phyloP scores from a whole-genome alignment of 2,797 vertebrate species.

The Oreochromis grahami region DNA sequence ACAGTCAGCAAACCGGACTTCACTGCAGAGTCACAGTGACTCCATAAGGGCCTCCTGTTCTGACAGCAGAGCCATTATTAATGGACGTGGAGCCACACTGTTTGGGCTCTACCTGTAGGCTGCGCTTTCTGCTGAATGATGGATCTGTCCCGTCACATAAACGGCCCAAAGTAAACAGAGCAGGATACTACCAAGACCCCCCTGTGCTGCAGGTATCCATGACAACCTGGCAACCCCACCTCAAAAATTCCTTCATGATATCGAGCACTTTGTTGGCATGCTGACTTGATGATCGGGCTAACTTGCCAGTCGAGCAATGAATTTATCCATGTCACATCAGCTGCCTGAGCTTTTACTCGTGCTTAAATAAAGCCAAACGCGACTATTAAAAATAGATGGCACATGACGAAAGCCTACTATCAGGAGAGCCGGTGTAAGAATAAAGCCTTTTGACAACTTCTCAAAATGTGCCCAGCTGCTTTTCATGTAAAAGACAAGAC shows the following conservation, averaged over 20 bases:
- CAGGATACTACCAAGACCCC: conserved; percentile 4
- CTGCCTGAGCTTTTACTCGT: not conserved
- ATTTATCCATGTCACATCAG: not conserved
- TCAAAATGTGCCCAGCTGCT: not conserved
- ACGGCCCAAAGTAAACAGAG: conserved; percentile 22
- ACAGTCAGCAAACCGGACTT: not conserved
- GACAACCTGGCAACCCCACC: conserved; percentile 19
- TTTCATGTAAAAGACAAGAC: not conserved
- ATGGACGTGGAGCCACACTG: not conserved
- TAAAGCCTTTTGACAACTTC: not conserved
- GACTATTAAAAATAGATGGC: not conserved
- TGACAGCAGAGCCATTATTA: conserved; percentile 9
- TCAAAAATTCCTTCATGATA: conserved; percentile 9
- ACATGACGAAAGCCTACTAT: not conserved
- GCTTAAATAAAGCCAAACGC: not conserved
- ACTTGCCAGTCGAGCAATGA: not conserved
- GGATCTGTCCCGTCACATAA: conserved; percentile 29
- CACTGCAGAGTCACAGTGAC: not conserved
- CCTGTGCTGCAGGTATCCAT: conserved; percentile 42
- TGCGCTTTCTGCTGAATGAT: conserved; percentile 24
- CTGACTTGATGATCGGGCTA: not conserved
- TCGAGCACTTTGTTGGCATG: not conserved
- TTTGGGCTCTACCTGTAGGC: conserved; percentile 28
- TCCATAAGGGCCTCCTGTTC: conserved; percentile 8
- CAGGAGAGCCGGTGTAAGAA: not conserved